Conservation (phyloP, 2,797 vertebrate genomes). For the Phalanger gymnotis region DNA sequence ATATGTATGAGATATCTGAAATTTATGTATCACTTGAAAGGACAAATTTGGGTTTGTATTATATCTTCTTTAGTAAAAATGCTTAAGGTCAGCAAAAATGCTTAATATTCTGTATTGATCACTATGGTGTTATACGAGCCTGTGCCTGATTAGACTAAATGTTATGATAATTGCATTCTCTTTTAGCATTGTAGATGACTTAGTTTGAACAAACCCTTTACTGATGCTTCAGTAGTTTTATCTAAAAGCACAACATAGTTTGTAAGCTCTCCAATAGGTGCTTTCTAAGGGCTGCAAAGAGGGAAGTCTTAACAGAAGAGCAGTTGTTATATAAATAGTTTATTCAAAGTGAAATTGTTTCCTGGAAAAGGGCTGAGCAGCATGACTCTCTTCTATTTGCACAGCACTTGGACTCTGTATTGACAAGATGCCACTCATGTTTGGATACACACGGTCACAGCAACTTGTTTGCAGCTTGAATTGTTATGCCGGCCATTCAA, state of each 20-base stretch:
- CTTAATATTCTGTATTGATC: neutral
- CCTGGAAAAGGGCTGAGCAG: constrained; percentile 28
- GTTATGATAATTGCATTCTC: constrained; percentile 13
- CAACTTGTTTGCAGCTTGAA: constrained; percentile 46
- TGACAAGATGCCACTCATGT: neutral
- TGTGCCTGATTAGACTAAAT: constrained; percentile 17
- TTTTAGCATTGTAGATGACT: neutral
- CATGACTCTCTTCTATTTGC: neutral
- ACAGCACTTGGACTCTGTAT: constrained; percentile 9
- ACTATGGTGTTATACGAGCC: neutral
- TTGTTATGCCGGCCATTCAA: constrained; percentile 7
- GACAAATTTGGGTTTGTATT: neutral
- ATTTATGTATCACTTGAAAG: neutral
- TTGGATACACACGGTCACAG: constrained; percentile 4
- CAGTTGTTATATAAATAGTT: constrained; percentile 41
- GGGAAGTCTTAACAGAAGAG: constrained; percentile 20
- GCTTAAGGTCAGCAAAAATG: neutral
- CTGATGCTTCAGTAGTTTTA: constrained; percentile 22
- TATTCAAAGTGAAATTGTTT: neutral
- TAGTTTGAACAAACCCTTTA: constrained; percentile 11
- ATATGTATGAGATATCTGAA: neutral
- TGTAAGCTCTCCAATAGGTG: neutral
- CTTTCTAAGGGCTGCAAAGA: constrained; percentile 19
- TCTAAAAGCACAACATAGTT: constrained; percentile 4
- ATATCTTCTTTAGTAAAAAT: neutral